Percentiles rank a stretch among this genome's conserved stretches.
Evolutionary conservation across 2,888 invertebrate genomes (phyloP).

Genomic region (Pyrochroa serraticornis): DNA sequence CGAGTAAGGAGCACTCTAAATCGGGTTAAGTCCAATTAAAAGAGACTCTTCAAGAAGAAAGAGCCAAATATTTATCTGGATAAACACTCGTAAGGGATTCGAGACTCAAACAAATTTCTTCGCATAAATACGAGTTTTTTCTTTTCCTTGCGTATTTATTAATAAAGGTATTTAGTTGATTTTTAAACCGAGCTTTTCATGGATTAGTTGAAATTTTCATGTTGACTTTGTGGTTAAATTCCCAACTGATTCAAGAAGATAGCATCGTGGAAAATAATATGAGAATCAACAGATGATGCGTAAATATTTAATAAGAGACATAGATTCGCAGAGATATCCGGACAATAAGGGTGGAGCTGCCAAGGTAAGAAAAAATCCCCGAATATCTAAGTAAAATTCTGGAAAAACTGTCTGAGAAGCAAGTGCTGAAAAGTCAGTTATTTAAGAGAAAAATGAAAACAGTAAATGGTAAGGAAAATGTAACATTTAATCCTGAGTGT

Average conservation of each 20-base stretch:
- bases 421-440: too few species aligned
- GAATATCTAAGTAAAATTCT: too few species aligned
- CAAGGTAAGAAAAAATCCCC: neutral
- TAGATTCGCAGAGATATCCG: neutral
- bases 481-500: too few species aligned
- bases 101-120: too few species aligned
- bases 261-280: slow-evolving; percentile 1
- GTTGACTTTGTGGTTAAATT: too few species aligned
- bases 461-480: too few species aligned
- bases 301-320: slow-evolving; percentile 10
- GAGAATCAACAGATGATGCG: slow-evolving; percentile 10
- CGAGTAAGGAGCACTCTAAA: slow-evolving; percentile 19
- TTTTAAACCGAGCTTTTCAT: too few species aligned
- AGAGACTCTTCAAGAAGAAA: slow-evolving; percentile 8
- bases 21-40: slow-evolving; percentile 21
- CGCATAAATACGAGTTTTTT: neutral
- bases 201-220: too few species aligned
- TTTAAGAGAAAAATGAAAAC: too few species aligned
- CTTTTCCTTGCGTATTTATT: neutral
- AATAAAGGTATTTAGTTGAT: too few species aligned
- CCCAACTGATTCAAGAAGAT: neutral
- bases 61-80: slow-evolving; percentile 3
- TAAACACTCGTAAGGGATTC: neutral
- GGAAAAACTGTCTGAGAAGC: too few species aligned
- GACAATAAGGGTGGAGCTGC: neutral